phyloP scores from a whole-genome alignment of 2,797 vertebrate genomes.

The Toxotes lorentzi region DNA sequence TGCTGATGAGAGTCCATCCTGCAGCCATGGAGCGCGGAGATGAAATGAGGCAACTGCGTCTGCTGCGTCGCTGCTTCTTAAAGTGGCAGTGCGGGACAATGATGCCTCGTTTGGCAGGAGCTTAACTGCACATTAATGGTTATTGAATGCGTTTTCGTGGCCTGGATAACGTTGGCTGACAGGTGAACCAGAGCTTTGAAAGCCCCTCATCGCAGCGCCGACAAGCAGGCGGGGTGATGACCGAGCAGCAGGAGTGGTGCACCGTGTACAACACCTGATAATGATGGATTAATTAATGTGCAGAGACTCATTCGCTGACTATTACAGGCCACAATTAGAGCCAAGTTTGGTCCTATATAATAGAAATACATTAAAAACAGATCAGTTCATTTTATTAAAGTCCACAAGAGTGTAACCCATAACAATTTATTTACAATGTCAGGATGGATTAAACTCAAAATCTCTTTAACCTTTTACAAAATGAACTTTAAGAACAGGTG shows the following conservation, averaged over 20 bases:
- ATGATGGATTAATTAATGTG: slow-evolving; percentile 23
- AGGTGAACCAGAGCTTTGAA: not conserved
- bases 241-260: not conserved
- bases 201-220: not conserved
- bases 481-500: not conserved
- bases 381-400: slow-evolving; percentile 25
- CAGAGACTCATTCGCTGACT: not conserved
- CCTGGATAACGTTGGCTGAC: not conserved
- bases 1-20: slow-evolving; percentile 76
- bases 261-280: not conserved
- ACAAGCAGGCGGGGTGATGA: not conserved
- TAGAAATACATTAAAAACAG: not conserved
- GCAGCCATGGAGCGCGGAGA: slow-evolving; percentile 75
- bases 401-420: not conserved
- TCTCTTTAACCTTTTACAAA: not conserved
- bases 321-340: not conserved
- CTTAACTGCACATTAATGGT: not conserved
- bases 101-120: not conserved
- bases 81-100: slow-evolving; percentile 74
- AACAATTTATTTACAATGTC: slow-evolving; percentile 10
- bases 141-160: too few species aligned
- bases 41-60: slow-evolving; percentile 76
- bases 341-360: not conserved
- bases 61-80: slow-evolving; percentile 81
- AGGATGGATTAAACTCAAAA: slow-evolving; percentile 4